Evolutionary conservation across 2,797 vertebrate genomes (phyloP), one percentile per base, ranked within the genome.

Genomic region (Pristis pectinata): DNA sequence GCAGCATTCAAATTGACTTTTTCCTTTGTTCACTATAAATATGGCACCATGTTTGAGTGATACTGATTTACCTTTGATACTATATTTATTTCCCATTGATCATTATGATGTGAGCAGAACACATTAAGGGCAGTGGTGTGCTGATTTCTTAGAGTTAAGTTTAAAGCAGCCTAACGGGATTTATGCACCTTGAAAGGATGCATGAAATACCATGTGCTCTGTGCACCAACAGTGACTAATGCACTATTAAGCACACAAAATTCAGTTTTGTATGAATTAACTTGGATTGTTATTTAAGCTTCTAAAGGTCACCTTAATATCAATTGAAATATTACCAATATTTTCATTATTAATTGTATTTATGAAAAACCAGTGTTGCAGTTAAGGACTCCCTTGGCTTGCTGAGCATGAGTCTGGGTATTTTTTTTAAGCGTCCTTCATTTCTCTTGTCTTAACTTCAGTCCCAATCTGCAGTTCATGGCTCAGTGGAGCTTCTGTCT

Each of bases 401-500:
- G 95, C 95, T 96, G 95, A 95, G 96, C 96, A 96, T 96, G 96
- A 96, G 95, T 96, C 92, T 85, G 94, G 94, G 95, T 95, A 15
- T 15, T 9, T 64, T 9, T 95, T 96, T 95, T 95, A 96, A 95
- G 94, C 96, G 96, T 95, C 95, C 96, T 96, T 96, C 96, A 96
- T 96, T 96, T 96, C 96, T 95, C 82, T 94, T 30, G 22, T 37
- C 37, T 44, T 93, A 61, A 70, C 19, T 22, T 95, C 95, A 95
- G 95, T 96, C 95, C 95, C 95, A 95, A 95, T 95, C 95, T 95
- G 89, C 94, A 96, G 95, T 95, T 95, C 94, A 95, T 94, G 61
- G 92, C 95, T 95, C 95, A 96, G 96, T 96, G 96, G 96, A 95
- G 95, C 95, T 95, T 95, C 95, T 96, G 95, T 96, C 96, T 96